A percentile compares a stretch with the other conserved stretches of the same genome.
These are phyloP conservation scores for Corythaixoides concolor DNA, from an alignment of 2,113 vertebrate species.

Conservation along the genomic window DNA sequence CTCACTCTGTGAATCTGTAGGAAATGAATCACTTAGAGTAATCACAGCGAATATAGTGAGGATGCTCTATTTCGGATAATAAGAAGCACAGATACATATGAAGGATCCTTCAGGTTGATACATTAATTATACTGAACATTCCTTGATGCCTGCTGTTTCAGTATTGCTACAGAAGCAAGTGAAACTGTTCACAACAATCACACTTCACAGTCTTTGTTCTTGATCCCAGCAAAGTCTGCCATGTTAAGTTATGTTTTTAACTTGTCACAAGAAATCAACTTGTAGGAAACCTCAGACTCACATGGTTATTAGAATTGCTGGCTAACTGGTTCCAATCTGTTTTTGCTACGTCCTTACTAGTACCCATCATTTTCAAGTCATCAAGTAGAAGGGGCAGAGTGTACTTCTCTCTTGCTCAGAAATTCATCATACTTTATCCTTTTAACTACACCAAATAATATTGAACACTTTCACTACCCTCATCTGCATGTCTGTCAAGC, in stretches of 20 bases:
- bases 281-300: background rate
- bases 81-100: background rate
- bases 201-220: background rate
- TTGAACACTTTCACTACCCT: background rate
- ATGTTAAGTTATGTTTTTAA: background rate
- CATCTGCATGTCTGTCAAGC: background rate
- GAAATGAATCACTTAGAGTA: constrained; percentile 18
- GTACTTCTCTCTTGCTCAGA: background rate
- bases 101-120: constrained; percentile 23
- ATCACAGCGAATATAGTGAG: background rate
- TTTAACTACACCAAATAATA: background rate
- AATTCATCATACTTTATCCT: background rate
- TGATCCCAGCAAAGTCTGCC: background rate
- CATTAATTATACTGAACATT: background rate
- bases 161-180: background rate
- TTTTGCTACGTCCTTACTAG: background rate
- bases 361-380: background rate
- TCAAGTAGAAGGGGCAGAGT: background rate
- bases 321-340: background rate
- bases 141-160: background rate
- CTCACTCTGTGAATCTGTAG: background rate
- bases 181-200: background rate
- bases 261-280: background rate
- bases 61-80: background rate
- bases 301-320: background rate